These are phyloP conservation scores for Prosopocoilus inquinatus DNA, from an alignment of 2,888 invertebrate species.

Conservation along the genomic window DNA sequence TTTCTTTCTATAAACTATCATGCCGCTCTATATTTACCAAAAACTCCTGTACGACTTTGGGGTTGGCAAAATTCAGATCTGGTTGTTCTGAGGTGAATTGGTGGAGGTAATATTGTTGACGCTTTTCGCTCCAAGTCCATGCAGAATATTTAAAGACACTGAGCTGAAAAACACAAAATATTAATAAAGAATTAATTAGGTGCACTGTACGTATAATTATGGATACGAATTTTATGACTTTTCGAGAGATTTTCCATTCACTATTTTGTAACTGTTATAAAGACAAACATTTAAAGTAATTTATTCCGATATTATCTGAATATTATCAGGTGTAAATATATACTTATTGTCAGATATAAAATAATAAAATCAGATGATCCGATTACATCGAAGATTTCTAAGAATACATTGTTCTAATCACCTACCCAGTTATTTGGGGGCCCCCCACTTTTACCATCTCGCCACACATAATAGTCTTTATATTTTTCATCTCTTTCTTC, in stretches of 20 bases:
- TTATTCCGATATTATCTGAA: background rate
- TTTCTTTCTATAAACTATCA: background rate
- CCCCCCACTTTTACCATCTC: slow-evolving; percentile 62
- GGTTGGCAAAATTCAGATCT: slow-evolving; percentile 76
- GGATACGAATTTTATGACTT: no score
- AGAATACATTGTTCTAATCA: slow-evolving; percentile 11
- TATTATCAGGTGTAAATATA: no score
- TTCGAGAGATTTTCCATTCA: no score
- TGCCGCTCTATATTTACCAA: slow-evolving; percentile 58
- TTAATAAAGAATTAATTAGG: no score
- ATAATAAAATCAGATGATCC: no score
- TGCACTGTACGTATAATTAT: no score
- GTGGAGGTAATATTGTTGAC: slow-evolving; percentile 74
- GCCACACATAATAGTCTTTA: slow-evolving; percentile 76
- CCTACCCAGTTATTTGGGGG: slow-evolving; percentile 78
- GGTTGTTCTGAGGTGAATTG: slow-evolving; percentile 72
- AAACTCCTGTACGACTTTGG: slow-evolving; percentile 64
- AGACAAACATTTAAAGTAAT: no score
- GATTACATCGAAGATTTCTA: no score
- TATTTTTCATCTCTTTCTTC: slow-evolving; percentile 59
- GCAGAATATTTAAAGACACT: slow-evolving; percentile 35
- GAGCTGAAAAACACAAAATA: slow-evolving; percentile 21
- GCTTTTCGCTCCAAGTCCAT: slow-evolving; percentile 47
- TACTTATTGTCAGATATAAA: background rate
- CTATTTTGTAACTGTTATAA: no score